Evolutionary conservation across 2,888 invertebrate genomes (phyloP), one percentile per base, ranked within the genome.

Genomic region (Drosophila multiciliata): DNA sequence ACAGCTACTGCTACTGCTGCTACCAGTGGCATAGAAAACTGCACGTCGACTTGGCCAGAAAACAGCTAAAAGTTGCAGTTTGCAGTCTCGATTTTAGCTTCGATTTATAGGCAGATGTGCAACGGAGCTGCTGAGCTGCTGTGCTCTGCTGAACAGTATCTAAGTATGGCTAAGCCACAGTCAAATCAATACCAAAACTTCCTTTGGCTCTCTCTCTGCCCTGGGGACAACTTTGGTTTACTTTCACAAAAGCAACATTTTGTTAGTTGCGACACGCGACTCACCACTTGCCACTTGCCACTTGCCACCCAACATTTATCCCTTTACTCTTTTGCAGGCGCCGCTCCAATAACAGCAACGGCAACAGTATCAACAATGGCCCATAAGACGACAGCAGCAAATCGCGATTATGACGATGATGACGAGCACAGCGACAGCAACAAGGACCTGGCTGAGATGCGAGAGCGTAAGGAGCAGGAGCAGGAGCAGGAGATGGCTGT

Each of bases 331-430:
- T 73, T 88, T 81, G 68, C 87, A 84, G 90, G 82, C 72, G 59
- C 70, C 53, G 66, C 74, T 66, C 63, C 71, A 68, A 70, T 59
- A 69, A 57, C 76, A 66, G 53, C 71, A 75, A 66, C 65, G 62
- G 50, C 49, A 67, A 54, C 71, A 66, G 48, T 69, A 75, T 64
- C 65, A 67, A 52, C 54, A 45, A 57, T 48, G 48, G 64, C 70
- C 77, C 79, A 77, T 77, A 83, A 87, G 89, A 80, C 86, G 89
- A 83, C 83, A 86, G 82, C 76, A 78, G 75, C 74, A 80, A 86
- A 83, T 83, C 84, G 83, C 82, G 90, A 88, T 88, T 90, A 90
- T 90, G 87, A 90, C 88, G 84, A 90, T 78, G 90, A 86, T 88
- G 89, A 83, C 80, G 87, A 80, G 82, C 85, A 78, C 80, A 83